Percentiles rank a stretch among this genome's conserved stretches.
Evolutionary conservation across 2,888 invertebrate species (phyloP).

Genomic region (Scaptomyza tumidula): DNA sequence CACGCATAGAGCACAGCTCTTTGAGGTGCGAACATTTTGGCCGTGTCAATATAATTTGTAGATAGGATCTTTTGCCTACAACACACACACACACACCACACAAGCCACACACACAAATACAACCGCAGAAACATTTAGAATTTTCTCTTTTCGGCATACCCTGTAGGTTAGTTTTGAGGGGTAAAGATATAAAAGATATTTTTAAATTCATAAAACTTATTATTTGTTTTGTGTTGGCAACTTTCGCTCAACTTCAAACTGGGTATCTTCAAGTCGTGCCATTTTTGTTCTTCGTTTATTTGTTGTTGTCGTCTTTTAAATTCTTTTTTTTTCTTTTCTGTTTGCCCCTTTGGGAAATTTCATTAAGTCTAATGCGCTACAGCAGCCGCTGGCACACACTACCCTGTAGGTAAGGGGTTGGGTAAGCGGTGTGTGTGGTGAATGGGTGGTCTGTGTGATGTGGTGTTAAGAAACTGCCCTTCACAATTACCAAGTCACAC

Average conservation of each 20-base stretch:
- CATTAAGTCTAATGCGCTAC: constrained; percentile 70
- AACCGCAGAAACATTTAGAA: constrained; percentile 2
- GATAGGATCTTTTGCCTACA: constrained; percentile 57
- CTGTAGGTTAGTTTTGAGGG: background rate
- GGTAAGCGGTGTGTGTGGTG: background rate
- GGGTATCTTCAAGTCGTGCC: background rate
- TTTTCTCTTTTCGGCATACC: constrained; percentile 7
- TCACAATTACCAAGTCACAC: constrained; percentile 58
- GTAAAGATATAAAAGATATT: background rate
- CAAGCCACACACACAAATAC: background rate
- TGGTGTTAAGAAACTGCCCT: constrained; percentile 28
- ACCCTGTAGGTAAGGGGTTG: background rate
- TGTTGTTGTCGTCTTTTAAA: constrained; percentile 30
- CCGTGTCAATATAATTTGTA: constrained; percentile 71
- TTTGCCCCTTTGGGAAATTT: constrained; percentile 52
- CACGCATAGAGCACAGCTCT: constrained; percentile 3
- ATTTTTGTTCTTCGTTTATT: background rate
- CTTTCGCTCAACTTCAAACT: background rate
- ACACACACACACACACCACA: background rate
- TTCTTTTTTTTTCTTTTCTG: constrained; percentile 11
- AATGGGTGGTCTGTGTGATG: constrained; percentile 1
- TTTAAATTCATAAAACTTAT: background rate
- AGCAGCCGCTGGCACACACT: constrained; percentile 26
- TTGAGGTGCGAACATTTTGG: constrained; percentile 58
- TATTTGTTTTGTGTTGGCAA: background rate